phyloP scores from a whole-genome alignment of 2,113 vertebrate species.

The Centropristis striata region DNA sequence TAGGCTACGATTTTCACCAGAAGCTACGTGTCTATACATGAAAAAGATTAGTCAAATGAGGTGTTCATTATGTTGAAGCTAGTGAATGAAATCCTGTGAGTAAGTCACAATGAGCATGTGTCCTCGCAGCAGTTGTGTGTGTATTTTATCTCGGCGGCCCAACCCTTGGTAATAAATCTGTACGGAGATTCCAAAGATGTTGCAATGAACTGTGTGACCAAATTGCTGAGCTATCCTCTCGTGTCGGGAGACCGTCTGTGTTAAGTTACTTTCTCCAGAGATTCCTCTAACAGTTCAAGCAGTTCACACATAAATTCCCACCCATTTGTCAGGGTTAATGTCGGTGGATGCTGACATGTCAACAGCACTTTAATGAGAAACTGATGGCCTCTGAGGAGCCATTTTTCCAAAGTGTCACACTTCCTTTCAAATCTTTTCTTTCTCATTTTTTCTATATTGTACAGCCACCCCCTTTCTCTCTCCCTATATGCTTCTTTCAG shows the following conservation, averaged over 20 bases:
- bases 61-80: too few species aligned
- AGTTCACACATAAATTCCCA: conserved; percentile 34
- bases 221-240: conserved; percentile 39
- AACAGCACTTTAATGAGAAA: conserved; percentile 45
- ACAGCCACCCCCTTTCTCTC: too few species aligned
- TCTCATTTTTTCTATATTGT: neutral
- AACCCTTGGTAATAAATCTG: conserved; percentile 38
- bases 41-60: too few species aligned
- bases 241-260: conserved; percentile 37
- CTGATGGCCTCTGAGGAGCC: conserved; percentile 22
- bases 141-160: conserved; percentile 27
- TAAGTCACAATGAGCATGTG: neutral
- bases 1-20: too few species aligned
- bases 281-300: conserved; percentile 42
- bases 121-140: conserved; percentile 3
- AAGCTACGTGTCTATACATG: too few species aligned
- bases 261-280: conserved; percentile 39
- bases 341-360: conserved; percentile 36
- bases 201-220: conserved; percentile 32
- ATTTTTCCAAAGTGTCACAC: conserved; percentile 8
- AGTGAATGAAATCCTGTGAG: neutral
- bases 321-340: conserved; percentile 38
- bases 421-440: neutral
- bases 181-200: conserved; percentile 43
- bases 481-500: neutral